Conservation (phyloP, 2,888 invertebrate species). For the Cyclophora albipunctata region DNA sequence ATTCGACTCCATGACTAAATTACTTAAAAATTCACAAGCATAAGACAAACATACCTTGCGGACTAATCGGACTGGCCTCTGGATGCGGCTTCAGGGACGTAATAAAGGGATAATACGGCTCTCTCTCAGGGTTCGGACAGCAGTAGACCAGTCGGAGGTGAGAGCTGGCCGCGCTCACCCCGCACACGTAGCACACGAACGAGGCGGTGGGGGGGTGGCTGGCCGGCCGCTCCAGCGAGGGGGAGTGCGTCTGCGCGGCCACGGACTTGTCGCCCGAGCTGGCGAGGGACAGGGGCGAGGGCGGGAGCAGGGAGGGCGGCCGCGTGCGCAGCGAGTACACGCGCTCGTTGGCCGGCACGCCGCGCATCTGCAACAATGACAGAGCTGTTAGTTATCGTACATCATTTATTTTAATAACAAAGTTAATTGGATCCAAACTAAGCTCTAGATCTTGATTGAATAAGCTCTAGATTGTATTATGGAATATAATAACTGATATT, state of each 20-base stretch:
- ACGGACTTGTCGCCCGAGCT: conserved; percentile 63
- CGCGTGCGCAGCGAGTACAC: conserved; percentile 88
- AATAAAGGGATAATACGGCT: conserved; percentile 94
- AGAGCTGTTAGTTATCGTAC: neutral
- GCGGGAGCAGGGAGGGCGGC: conserved; percentile 75
- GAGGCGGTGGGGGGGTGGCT: conserved; percentile 55
- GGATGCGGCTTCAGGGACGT: conserved; percentile 85
- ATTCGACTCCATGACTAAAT: too few relatives aligned
- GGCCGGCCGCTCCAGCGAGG: conserved; percentile 45
- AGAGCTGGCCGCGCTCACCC: conserved; percentile 85
- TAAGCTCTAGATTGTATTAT: too few relatives aligned
- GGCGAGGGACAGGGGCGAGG: conserved; percentile 64
- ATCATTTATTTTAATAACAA: neutral
- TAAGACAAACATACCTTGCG: conserved; percentile 76
- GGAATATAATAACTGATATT: too few relatives aligned
- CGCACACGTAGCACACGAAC: conserved; percentile 94
- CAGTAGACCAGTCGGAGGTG: conserved; percentile 89
- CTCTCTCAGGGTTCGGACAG: conserved; percentile 87
- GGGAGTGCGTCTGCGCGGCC: conserved; percentile 48
- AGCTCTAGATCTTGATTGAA: too few relatives aligned
- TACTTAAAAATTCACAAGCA: too few relatives aligned
- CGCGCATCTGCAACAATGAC: conserved; percentile 72
- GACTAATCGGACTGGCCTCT: conserved; percentile 92
- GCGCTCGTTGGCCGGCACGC: conserved; percentile 84
- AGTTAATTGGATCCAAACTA: too few relatives aligned